These are phyloP conservation scores for Sussaba pulchella DNA, from an alignment of 2,888 invertebrate species.

Conservation along the genomic window DNA sequence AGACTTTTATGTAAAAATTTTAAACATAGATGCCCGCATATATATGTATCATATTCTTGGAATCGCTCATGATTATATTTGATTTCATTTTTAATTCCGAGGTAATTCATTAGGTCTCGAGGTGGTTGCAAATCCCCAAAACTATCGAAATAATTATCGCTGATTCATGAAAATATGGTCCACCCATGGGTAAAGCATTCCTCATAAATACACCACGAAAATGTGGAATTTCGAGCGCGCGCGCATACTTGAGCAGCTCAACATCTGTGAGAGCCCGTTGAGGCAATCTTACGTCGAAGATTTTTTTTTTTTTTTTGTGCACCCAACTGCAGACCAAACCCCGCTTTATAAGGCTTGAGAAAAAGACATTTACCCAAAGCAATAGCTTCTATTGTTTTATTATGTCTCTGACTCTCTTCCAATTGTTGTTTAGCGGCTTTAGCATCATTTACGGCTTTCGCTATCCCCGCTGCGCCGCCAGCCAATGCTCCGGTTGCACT, in stretches of 20 bases:
- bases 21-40: conserved; percentile 44
- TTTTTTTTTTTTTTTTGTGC: too few species aligned
- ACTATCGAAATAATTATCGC: conserved; percentile 81
- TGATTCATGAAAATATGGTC: too few species aligned
- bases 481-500: conserved; percentile 71
- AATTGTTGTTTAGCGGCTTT: too few species aligned
- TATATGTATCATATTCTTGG: conserved; percentile 65
- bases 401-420: too few species aligned
- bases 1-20: conserved; percentile 38
- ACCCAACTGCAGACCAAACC: too few species aligned
- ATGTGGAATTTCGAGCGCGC: conserved; percentile 66
- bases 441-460: too few species aligned
- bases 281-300: conserved; percentile 71
- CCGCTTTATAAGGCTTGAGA: too few species aligned
- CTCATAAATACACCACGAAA: too few species aligned
- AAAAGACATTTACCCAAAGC: too few species aligned
- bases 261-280: conserved; percentile 73
- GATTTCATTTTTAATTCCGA: conserved; percentile 67
- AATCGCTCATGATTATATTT: conserved; percentile 63
- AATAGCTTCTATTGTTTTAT: too few species aligned
- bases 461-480: conserved; percentile 78
- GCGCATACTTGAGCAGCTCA: conserved; percentile 71
- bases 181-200: too few species aligned
- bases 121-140: conserved; percentile 75
- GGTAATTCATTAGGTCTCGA: conserved; percentile 55